Evolutionary conservation across 2,888 invertebrate species (phyloP).

Genomic region (Hyposoter didymator): DNA sequence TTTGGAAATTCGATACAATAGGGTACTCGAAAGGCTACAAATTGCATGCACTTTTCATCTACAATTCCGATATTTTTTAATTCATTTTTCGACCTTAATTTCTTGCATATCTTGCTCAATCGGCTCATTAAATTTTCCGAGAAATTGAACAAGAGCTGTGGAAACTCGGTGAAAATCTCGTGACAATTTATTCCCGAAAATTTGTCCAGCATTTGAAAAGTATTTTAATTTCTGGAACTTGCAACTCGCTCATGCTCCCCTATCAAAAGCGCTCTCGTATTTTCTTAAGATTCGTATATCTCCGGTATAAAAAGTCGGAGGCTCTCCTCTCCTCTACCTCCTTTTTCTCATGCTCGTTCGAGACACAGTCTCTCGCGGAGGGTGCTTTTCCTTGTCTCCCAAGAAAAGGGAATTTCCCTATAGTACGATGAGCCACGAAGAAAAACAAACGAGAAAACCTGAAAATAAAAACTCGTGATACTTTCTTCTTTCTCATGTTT

Average conservation of each 20-base stretch:
- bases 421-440: background rate
- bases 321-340: slow-evolving; percentile 51
- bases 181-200: background rate
- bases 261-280: slow-evolving; percentile 64
- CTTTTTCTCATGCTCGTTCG: slow-evolving; percentile 55
- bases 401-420: background rate
- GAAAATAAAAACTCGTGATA: background rate
- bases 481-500: slow-evolving; percentile 62
- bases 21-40: too few species aligned
- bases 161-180: background rate
- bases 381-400: background rate
- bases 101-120: background rate
- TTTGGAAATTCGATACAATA: too few species aligned
- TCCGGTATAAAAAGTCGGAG: slow-evolving; percentile 26
- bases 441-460: background rate
- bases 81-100: background rate
- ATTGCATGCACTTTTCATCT: background rate
- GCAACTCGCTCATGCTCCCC: slow-evolving; percentile 65
- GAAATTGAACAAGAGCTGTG: background rate
- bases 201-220: background rate
- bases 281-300: slow-evolving; percentile 67
- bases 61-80: background rate
- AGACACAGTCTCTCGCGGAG: slow-evolving; percentile 13
- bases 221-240: background rate
- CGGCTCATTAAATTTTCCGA: background rate